phyloP scores from a whole-genome alignment of 2,888 invertebrate species.

The Sthenelais limicola region DNA sequence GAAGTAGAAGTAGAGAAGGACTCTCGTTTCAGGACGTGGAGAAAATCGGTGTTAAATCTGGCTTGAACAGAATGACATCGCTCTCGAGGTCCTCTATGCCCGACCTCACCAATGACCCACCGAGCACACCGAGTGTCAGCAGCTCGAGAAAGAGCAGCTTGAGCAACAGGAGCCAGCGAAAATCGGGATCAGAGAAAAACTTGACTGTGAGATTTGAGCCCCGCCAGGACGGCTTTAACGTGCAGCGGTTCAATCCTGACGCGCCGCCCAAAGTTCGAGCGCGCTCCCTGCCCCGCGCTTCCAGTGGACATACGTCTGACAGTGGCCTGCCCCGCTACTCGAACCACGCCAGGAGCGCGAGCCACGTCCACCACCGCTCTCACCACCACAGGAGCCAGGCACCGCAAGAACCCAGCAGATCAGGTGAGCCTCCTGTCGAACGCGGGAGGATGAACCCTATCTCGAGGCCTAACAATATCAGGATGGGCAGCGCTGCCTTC shows the following conservation, averaged over 20 bases:
- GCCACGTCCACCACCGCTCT: conserved; percentile 41
- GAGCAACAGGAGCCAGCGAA: conserved; percentile 40
- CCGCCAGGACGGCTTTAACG: conserved; percentile 39
- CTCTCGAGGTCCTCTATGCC: conserved; percentile 70
- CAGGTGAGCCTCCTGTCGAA: not conserved
- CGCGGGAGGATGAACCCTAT: conserved; percentile 62
- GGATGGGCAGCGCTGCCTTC: conserved; percentile 51
- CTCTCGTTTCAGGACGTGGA: conserved; percentile 1
- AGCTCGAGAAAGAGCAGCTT: conserved; percentile 52
- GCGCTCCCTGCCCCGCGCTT: conserved; percentile 32
- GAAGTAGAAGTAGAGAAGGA: conserved; percentile 8
- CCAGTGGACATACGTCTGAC: conserved; percentile 41
- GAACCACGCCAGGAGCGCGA: conserved; percentile 13
- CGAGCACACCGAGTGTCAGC: conserved; percentile 53
- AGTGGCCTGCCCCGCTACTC: conserved; percentile 33
- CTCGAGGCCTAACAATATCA: conserved; percentile 58
- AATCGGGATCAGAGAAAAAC: conserved; percentile 65
- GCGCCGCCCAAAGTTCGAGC: not conserved
- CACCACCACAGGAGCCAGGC: conserved; percentile 7
- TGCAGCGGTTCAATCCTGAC: conserved; percentile 38
- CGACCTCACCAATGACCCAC: conserved; percentile 58
- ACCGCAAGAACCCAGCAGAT: not conserved
- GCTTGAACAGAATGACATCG: conserved; percentile 51
- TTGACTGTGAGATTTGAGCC: conserved; percentile 57
- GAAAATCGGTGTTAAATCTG: not conserved